phyloP scores from a whole-genome alignment of 2,797 vertebrate species.

The Pangasius mekongensis region DNA sequence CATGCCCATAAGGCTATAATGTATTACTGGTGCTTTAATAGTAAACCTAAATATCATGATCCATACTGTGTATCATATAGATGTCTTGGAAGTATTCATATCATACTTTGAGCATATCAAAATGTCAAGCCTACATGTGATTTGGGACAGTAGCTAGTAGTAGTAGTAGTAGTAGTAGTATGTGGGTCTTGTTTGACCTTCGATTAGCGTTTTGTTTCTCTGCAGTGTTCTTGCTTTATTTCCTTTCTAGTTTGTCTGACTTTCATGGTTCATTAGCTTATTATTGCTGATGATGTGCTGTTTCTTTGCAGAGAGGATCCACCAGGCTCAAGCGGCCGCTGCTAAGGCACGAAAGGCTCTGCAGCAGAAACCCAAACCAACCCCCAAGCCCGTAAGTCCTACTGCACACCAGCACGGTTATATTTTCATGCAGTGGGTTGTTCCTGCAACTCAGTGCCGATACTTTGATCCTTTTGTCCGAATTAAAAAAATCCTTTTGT shows the following conservation, averaged over 20 bases:
- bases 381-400: conserved; percentile 86
- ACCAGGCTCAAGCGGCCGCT: conserved; percentile 96
- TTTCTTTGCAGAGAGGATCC: conserved; percentile 87
- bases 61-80: not conserved
- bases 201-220: not conserved
- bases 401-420: not conserved
- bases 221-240: not conserved
- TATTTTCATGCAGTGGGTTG: not conserved
- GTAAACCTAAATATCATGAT: not conserved
- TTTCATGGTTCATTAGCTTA: not conserved
- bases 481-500: not conserved
- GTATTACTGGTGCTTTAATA: not conserved
- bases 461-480: not conserved
- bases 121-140: not conserved
- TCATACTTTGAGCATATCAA: not conserved
- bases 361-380: conserved; percentile 95
- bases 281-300: not conserved
- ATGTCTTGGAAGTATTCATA: not conserved
- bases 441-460: no score
- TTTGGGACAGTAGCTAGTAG: not conserved
- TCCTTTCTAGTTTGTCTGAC: not conserved
- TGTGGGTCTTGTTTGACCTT: not conserved
- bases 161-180: no score
- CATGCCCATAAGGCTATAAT: not conserved
- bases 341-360: conserved; percentile 96